Base-by-base conservation (phyloP, 2,888 invertebrate species). In the Cataglyphis albicans region DNA sequence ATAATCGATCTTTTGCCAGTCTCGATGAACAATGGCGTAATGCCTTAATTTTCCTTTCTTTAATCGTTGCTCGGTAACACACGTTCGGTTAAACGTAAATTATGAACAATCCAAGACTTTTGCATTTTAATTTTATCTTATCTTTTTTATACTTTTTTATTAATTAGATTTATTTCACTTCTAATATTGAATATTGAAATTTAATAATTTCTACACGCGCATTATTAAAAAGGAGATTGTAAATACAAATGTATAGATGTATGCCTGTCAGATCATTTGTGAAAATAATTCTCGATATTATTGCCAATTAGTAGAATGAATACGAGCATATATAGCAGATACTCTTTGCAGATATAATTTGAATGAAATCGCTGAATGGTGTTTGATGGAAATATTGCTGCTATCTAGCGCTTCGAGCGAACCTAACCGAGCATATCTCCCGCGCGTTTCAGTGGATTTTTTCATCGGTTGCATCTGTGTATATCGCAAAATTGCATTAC, bases 1-100 rank as follows among this genome's bases (percentile, higher is more conserved):
- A 65, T 82, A 81, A 81, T 72, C 65, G 61, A 18, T 29, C 84
- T 76, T 61, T 64, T 52, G 76, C 32, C 25, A 44, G 38, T 32
- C n/a, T 32, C 70, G 55, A 29, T 21, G 10, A 29, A 6, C 44
- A 57, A 35, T 3, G 68, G 15, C 21, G 7, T 18, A 57, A 35
- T 7, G 52, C 21, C 41, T 35, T 72, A 25, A 44, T 72, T 80
- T 72, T 6, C 12, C 3, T 41, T 21, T 32, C 18, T 41, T 18
- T 35, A 52, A 29, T 32, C 15, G n/a, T 55, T 48, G 38, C 15
- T 44, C 15, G 25, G 7, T 32, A 55, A 41, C 25, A 29, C 29
- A 35, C 21, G 21, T 61, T 15, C 25, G 10, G 12, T 41, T 15
- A 64, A 21, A 12, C 12, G 18, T n/a, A 75, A 75, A 44, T 21